Conservation (phyloP, 2,888 invertebrate species). For the Drosophila neotestacea region DNA sequence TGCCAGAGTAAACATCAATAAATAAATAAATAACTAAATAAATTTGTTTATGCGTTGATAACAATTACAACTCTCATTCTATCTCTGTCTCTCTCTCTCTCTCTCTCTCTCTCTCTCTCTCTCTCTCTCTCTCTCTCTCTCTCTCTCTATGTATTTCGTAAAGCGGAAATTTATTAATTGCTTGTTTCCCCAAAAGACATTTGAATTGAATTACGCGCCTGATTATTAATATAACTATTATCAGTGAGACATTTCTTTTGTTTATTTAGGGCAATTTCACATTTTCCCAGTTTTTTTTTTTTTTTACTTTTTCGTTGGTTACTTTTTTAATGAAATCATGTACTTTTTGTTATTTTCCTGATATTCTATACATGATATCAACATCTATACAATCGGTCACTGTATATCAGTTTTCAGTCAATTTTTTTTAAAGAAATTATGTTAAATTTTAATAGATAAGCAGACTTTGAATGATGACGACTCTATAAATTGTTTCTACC, state of each 20-base stretch:
- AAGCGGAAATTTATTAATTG: conserved; percentile 71
- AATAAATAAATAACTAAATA: conserved; percentile 60
- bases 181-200: conserved; percentile 64
- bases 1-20: conserved; percentile 62
- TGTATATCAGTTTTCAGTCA: conserved; percentile 25
- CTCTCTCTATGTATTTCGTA: background rate
- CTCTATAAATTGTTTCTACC: conserved; percentile 8
- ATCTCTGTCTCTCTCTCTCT: background rate
- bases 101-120: background rate
- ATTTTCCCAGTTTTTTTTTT: conserved; percentile 6
- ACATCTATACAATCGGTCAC: conserved; percentile 54
- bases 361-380: conserved; percentile 48
- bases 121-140: background rate
- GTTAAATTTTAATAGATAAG: conserved; percentile 56
- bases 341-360: conserved; percentile 18
- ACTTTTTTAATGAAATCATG: conserved; percentile 59
- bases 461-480: conserved; percentile 50
- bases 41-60: conserved; percentile 73
- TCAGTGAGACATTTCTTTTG: conserved; percentile 46
- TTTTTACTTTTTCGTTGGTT: conserved; percentile 3
- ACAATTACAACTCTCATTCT: conserved; percentile 50
- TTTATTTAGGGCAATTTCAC: conserved; percentile 68
- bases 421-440: conserved; percentile 31
- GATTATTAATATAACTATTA: conserved; percentile 63
- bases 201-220: conserved; percentile 74